These are phyloP conservation scores for Drosophila rubida DNA, from an alignment of 2,888 invertebrate species.

Conservation along the genomic window DNA sequence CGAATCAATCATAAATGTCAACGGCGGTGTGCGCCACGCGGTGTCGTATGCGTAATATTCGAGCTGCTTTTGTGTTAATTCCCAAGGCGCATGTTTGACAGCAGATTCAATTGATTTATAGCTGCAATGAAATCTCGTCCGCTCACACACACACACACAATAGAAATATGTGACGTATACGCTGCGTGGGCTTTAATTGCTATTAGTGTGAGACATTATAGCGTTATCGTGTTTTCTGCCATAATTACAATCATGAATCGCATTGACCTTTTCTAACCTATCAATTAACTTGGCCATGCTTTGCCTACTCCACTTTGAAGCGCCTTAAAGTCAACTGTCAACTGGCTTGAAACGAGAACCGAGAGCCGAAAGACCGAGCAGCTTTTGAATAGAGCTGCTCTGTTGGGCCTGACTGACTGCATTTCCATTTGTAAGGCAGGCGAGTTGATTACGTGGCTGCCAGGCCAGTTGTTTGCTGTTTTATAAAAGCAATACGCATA, in stretches of 20 bases:
- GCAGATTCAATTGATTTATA: slow-evolving; percentile 63
- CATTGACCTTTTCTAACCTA: slow-evolving; percentile 11
- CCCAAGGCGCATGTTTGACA: slow-evolving; percentile 32
- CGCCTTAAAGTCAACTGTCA: slow-evolving; percentile 8
- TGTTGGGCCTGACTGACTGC: neutral
- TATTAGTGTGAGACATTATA: neutral
- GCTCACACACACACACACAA: slow-evolving; percentile 21
- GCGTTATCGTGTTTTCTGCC: neutral
- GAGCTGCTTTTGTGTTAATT: slow-evolving; percentile 30
- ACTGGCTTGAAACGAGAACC: neutral
- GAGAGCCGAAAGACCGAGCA: neutral
- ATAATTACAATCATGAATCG: slow-evolving; percentile 17
- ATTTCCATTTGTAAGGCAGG: slow-evolving; percentile 21
- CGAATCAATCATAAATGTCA: slow-evolving; percentile 77
- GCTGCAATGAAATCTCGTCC: slow-evolving; percentile 60
- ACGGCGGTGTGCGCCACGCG: slow-evolving; percentile 19
- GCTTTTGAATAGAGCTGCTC: slow-evolving; percentile 8
- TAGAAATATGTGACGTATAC: slow-evolving; percentile 18
- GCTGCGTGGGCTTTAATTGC: slow-evolving; percentile 18
- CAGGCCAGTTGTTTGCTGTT: slow-evolving; percentile 58
- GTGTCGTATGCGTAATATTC: slow-evolving; percentile 51
- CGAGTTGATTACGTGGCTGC: slow-evolving; percentile 17
- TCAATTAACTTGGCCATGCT: neutral
- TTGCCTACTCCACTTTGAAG: slow-evolving; percentile 7
- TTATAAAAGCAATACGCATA: slow-evolving; percentile 74